Evolutionary conservation across 2,113 vertebrate species (phyloP).

Genomic region (Ondatra zibethicus): DNA sequence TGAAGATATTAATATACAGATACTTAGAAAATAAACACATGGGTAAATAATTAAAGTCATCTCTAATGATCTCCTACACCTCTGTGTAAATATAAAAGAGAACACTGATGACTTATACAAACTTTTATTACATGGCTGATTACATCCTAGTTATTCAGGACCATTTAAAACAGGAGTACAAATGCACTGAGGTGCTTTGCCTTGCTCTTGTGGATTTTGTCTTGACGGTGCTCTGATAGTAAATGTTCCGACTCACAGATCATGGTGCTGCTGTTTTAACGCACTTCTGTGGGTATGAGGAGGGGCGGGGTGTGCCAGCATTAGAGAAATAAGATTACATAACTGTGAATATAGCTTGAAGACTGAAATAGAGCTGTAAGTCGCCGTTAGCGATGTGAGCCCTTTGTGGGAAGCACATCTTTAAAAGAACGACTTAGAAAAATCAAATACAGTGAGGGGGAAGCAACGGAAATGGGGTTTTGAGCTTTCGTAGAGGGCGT

Average conservation of each 20-base stretch:
- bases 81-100: background rate
- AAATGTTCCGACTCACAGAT: slow-evolving; percentile 32
- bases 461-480: background rate
- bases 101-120: background rate
- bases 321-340: background rate
- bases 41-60: background rate
- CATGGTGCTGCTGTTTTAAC: background rate
- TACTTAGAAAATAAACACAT: background rate
- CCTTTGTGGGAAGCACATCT: background rate
- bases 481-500: background rate
- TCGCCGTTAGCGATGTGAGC: slow-evolving; percentile 4
- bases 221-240: background rate
- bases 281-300: background rate
- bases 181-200: slow-evolving; percentile 23
- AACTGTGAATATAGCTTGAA: slow-evolving; percentile 33
- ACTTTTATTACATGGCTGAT: background rate
- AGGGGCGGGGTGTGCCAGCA: background rate
- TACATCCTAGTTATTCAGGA: background rate
- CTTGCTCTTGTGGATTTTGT: background rate
- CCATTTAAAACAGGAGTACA: slow-evolving; percentile 2
- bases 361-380: background rate
- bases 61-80: background rate
- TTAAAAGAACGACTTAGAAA: background rate
- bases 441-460: background rate
- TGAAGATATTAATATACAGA: background rate